Conservation (phyloP, 2,888 invertebrate species). For the Steinernema scapterisci region DNA sequence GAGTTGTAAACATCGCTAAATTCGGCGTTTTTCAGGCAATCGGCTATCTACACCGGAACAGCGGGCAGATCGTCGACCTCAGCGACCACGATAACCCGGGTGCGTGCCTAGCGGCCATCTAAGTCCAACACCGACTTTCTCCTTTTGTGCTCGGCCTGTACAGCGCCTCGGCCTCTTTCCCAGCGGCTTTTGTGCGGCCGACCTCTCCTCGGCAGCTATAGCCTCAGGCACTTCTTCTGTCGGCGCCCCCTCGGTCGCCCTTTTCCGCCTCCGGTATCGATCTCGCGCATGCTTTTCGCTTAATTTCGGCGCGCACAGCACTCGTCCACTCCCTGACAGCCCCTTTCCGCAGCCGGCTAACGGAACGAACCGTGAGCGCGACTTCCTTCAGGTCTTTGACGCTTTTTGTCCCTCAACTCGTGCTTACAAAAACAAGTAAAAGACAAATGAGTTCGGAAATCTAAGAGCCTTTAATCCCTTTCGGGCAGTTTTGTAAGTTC, state of each 20-base stretch:
- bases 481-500: too few relatives aligned
- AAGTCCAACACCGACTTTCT: background rate
- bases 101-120: background rate
- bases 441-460: too few relatives aligned
- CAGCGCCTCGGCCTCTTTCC: background rate
- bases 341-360: background rate
- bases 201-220: background rate
- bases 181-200: background rate
- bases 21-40: slow-evolving; percentile 18
- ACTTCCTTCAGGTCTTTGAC: too few relatives aligned
- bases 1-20: background rate
- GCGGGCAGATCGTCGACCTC: background rate
- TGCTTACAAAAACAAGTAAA: too few relatives aligned
- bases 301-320: background rate
- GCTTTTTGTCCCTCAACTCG: too few relatives aligned
- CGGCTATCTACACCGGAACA: slow-evolving; percentile 22
- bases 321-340: background rate
- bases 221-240: background rate
- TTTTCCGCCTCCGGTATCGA: slow-evolving; percentile 9
- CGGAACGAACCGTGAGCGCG: background rate
- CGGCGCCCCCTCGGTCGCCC: background rate
- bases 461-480: too few relatives aligned
- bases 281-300: slow-evolving; percentile 26
- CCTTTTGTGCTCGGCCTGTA: background rate
- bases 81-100: slow-evolving; percentile 1